These are phyloP conservation scores for Connochaetes taurinus DNA, from an alignment of 2,113 vertebrate species.

Conservation along the genomic window DNA sequence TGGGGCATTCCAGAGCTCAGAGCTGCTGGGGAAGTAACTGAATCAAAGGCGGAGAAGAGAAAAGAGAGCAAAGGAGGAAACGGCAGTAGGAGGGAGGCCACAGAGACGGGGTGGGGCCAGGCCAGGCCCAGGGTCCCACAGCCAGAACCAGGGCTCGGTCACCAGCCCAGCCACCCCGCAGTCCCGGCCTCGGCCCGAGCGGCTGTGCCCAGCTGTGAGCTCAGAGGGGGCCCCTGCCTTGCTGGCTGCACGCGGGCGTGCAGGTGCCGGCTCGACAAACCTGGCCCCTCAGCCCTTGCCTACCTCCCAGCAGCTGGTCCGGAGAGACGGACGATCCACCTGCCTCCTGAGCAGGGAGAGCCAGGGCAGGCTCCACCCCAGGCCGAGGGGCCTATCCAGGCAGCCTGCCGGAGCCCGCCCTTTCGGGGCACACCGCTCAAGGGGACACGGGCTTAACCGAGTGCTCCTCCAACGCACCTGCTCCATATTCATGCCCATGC, in stretches of 20 bases:
- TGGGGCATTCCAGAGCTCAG: not conserved
- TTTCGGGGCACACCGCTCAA: not conserved
- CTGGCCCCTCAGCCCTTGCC: not conserved
- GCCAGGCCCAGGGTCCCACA: not conserved
- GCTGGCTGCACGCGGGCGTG: not conserved
- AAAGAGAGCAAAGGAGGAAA: constrained; percentile 5
- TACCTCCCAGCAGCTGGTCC: constrained; percentile 33
- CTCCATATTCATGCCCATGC: constrained; percentile 61
- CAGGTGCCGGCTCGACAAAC: not conserved
- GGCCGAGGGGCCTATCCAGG: not conserved
- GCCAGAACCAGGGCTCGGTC: not conserved
- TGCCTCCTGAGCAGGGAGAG: not conserved
- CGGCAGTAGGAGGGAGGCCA: not conserved
- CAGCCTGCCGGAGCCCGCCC: not conserved
- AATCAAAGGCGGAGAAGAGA: constrained; percentile 49
- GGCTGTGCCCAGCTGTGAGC: not conserved
- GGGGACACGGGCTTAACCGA: not conserved
- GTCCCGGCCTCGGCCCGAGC: not conserved
- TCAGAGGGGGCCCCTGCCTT: not conserved
- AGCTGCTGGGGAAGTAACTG: not conserved
- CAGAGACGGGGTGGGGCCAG: not conserved
- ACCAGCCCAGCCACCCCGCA: rapidly evolving
- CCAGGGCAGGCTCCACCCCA: constrained; percentile 33
- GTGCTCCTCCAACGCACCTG: not conserved
- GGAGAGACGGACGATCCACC: not conserved